Evolutionary conservation across 2,113 vertebrate genomes (phyloP), one percentile per base, ranked within the genome.

Genomic region (Thunnus maccoyii): DNA sequence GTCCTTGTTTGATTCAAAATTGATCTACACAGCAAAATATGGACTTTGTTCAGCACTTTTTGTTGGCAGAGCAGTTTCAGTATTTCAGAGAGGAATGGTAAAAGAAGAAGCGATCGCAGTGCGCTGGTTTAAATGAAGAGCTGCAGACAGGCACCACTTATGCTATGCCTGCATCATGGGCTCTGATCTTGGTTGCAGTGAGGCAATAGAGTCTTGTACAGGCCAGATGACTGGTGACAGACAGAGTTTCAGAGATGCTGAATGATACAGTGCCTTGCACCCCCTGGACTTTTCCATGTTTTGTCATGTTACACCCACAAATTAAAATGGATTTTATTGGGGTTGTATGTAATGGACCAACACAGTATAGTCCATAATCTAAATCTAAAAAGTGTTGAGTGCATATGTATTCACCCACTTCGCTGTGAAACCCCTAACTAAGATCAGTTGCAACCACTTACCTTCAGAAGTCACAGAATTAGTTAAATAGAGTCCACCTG

Each of bases 201-300:
- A 36, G 5, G 30, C 44, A 76, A 14, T 4, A 14, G 7, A 18
- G 15, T 11, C 18, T 22, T 60, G 27, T 50, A 20, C 25, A 57
- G 55, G 56, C 48, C 73, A 65, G 16, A 30, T 61, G 11, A 27
- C 30, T 52, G 22, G 2, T 63, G 70, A 67, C 36, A 44, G 27
- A 81, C 22, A 67, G 62, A 58, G 10, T 57, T 30, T 54, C 20
- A 56, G 44, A 58, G 44, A 17, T 58, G 44, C 72, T 70, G n/a
- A 65, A 51, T 68, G 13, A 44, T 57, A 1, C n/a, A 52, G 36
- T 9, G 36, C 36, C 8, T 41, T 41, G 6, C 36, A 41, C 36
- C 36, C 36, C 36, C 36, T 8, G 27, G 27, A 30, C 27, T 4
- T 30, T 30, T 30, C 27, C 27, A 30, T 30, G 27, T 30, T 30